Base-by-base conservation (phyloP, 2,113 vertebrate genomes). In the Forbesichthys papilliferus region DNA sequence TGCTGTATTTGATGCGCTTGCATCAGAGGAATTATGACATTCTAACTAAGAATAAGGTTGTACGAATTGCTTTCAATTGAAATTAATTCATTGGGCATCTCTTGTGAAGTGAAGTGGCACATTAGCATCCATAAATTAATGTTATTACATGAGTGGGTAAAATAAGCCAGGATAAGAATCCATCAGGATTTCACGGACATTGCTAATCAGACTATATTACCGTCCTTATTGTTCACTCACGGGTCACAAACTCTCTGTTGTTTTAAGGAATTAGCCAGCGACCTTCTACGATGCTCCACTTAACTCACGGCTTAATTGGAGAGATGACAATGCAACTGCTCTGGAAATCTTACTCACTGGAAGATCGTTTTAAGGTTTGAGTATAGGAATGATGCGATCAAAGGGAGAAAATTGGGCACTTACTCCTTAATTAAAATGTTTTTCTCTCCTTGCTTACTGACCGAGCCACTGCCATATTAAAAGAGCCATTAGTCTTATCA, bases 401-500 rank as follows among this genome's bases (percentile, higher is more conserved):
- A 79, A 67, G 58, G 63, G 76, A 56, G 63, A n/a, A 42, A 48
- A 76, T 62, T 71, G 64, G n/a, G 49, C 36, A 51, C 52, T 75
- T 10, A 0, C 56, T 87, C 75, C 70, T 89, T 86, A 85, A 91
- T 89, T 89, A 86, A 88, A 82, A 84, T 3, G 27, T 60, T 82
- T 82, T 68, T 72, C 74, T 85, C 82, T 83, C 78, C 70, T 87
- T 84, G 77, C 82, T 84, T 68, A 51, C 82, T 71, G 80, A 81
- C 75, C 73, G 55, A 54, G 74, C 64, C 47, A 76, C 84, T 77
- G 66, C 53, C 69, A 10, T 61, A 86, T 84, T 83, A 89, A 47
- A 42, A 76, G 59, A 69, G 73, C 73, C 75, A 88, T 88, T 91
- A 86, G 68, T 69, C 74, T 79, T 63, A 59, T 69, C 71, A 77